Conservation (phyloP, 2,797 vertebrate species). For the Sebastes steindachneri region DNA sequence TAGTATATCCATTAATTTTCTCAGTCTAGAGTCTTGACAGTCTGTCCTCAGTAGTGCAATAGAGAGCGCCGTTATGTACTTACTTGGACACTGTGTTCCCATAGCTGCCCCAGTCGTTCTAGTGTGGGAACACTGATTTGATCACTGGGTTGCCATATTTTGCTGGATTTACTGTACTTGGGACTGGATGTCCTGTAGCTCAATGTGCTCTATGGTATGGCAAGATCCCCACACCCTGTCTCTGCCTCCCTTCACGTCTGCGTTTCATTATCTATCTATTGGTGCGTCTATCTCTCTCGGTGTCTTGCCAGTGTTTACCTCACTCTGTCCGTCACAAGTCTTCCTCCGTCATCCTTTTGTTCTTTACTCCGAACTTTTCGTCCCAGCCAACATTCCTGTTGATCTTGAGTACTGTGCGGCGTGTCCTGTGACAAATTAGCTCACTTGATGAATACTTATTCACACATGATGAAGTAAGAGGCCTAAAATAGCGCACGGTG, state of each 20-base stretch:
- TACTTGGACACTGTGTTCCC: conserved; percentile 61
- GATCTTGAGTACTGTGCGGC: conserved; percentile 42
- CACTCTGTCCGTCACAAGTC: conserved; percentile 2
- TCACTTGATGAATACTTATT: conserved; percentile 60
- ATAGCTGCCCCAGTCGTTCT: conserved; percentile 40
- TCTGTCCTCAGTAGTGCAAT: conserved; percentile 42
- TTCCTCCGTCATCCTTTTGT: conserved; percentile 10
- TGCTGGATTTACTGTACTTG: conserved; percentile 76
- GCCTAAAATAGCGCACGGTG: conserved; percentile 66
- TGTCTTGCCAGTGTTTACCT: conserved; percentile 27
- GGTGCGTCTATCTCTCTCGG: conserved; percentile 19
- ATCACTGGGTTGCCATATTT: conserved; percentile 61
- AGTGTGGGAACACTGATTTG: conserved; percentile 66
- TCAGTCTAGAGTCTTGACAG: conserved; percentile 27
- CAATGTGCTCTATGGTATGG: conserved; percentile 49
- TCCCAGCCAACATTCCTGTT: conserved; percentile 50
- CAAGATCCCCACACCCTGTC: conserved; percentile 35
- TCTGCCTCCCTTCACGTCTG: conserved; percentile 36
- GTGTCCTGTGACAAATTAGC: conserved; percentile 61
- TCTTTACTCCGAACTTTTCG: conserved; percentile 23
- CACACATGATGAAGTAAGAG: conserved; percentile 67
- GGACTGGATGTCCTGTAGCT: conserved; percentile 65
- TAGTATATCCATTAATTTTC: conserved; percentile 38
- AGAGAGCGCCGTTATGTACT: conserved; percentile 40
- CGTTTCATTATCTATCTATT: conserved; percentile 55